These are phyloP conservation scores for Danaus chrysippus DNA, from an alignment of 2,888 invertebrate genomes.

Conservation along the genomic window DNA sequence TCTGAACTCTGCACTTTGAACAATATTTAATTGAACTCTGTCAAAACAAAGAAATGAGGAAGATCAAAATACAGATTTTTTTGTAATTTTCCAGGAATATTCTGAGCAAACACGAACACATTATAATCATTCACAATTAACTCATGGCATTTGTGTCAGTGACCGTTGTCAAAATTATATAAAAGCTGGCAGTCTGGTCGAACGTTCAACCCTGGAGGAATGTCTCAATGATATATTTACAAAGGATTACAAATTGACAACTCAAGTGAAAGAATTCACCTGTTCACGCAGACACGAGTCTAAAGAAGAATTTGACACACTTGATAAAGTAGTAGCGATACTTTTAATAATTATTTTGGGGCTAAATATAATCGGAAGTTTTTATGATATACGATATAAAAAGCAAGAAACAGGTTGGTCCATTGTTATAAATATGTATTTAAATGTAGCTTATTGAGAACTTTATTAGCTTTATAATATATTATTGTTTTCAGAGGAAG, in stretches of 20 bases:
- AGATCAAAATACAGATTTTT: not conserved
- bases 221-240: constrained; percentile 55
- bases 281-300: constrained; percentile 33
- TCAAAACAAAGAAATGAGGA: no score
- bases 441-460: constrained; percentile 33
- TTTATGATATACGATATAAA: constrained; percentile 34
- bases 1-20: no score
- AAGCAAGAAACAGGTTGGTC: not conserved
- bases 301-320: constrained; percentile 38
- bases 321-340: constrained; percentile 49
- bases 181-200: constrained; percentile 32
- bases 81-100: constrained; percentile 46
- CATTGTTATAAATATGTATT: no score
- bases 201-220: constrained; percentile 46
- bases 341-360: constrained; percentile 45
- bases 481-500: constrained; percentile 23
- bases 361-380: constrained; percentile 49
- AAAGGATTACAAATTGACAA: constrained; percentile 48
- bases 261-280: constrained; percentile 32
- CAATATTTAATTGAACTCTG: no score
- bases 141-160: constrained; percentile 55
- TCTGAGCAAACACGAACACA: constrained; percentile 55
- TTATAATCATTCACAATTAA: constrained; percentile 60
- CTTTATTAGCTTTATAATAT: not conserved
- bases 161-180: constrained; percentile 42